Conservation (phyloP, 2,888 invertebrate genomes). For the Ametastegia equiseti region DNA sequence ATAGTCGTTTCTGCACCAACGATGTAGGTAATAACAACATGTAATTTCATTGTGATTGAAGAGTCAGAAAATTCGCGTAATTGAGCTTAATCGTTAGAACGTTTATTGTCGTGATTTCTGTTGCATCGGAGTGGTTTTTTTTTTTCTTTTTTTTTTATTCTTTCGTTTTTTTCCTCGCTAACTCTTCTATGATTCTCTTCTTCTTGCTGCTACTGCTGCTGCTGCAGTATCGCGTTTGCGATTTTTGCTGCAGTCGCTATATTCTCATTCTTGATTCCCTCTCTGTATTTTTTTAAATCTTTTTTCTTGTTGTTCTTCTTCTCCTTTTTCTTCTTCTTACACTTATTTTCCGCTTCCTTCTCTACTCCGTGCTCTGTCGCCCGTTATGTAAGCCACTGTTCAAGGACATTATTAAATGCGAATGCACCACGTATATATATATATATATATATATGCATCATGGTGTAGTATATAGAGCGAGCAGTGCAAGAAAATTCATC, state of each 20-base stretch:
- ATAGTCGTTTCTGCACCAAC: no score
- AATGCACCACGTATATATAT: background rate
- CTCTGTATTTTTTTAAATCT: background rate
- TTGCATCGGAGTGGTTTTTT: no score
- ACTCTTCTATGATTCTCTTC: background rate
- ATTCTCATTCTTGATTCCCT: background rate
- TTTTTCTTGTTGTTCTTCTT: background rate
- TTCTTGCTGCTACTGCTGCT: background rate
- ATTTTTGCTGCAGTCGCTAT: background rate
- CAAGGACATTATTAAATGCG: conserved; percentile 20
- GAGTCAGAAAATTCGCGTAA: no score
- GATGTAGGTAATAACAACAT: no score
- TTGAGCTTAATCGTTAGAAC: no score
- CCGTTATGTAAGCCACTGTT: conserved; percentile 21
- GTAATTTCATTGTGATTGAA: no score
- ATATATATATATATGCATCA: background rate
- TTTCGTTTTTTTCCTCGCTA: no score
- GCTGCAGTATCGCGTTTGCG: background rate
- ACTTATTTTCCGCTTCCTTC: background rate
- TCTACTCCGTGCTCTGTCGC: background rate
- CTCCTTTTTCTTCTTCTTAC: background rate
- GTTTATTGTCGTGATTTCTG: no score
- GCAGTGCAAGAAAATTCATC: no score
- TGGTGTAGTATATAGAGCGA: no score
- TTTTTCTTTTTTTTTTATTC: no score